Percentiles rank a stretch among this genome's conserved stretches.
Conservation (phyloP, 2,888 invertebrate species). For the Yponomeuta plumbellus region DNA sequence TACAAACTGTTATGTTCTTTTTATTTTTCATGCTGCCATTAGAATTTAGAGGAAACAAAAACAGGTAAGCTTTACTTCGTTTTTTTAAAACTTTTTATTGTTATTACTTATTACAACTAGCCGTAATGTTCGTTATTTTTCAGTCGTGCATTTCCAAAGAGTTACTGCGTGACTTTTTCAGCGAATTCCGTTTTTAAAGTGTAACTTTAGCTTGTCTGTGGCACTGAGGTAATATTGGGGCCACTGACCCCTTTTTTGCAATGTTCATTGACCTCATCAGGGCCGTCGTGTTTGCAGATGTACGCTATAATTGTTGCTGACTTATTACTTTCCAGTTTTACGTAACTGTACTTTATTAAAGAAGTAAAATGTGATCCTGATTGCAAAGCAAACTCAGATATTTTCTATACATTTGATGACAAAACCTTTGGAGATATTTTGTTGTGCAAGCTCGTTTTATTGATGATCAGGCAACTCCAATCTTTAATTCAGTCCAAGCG, state of each 20-base stretch:
- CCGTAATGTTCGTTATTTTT: no score
- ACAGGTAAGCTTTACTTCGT: background rate
- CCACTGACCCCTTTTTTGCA: constrained; percentile 64
- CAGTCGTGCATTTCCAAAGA: no score
- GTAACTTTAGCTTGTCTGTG: constrained; percentile 17
- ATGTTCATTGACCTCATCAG: constrained; percentile 60
- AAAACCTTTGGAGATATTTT: no score
- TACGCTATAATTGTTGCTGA: constrained; percentile 26
- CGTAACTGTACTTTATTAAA: background rate
- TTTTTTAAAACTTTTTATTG: no score
- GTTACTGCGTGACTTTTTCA: background rate
- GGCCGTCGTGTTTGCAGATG: constrained; percentile 54
- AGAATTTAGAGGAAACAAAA: background rate
- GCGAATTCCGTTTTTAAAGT: background rate
- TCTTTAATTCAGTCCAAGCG: no score
- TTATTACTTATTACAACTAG: no score
- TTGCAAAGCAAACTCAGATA: background rate
- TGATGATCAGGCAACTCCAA: no score
- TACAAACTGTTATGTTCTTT: background rate
- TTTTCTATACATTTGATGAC: background rate
- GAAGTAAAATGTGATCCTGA: background rate
- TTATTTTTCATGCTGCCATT: background rate
- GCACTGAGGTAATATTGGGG: constrained; percentile 50
- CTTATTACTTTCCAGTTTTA: constrained; percentile 11
- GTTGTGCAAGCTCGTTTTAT: no score